Evolutionary conservation across 2,888 invertebrate species (phyloP), one percentile per base, ranked within the genome.

Genomic region (Stramonita haemastoma): DNA sequence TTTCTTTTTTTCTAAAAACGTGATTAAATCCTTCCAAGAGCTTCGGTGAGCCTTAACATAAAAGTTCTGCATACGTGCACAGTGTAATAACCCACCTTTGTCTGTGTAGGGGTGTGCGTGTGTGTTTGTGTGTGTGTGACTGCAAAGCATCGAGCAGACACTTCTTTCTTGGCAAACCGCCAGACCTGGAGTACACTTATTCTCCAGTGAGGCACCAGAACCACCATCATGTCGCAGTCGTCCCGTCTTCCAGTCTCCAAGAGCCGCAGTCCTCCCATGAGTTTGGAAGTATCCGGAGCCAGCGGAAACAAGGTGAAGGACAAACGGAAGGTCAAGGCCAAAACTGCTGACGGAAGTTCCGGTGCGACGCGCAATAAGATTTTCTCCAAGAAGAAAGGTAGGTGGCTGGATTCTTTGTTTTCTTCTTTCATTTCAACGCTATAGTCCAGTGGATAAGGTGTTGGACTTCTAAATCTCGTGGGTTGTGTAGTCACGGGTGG

Each of bases 301-400:
- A 32, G 32, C 32, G 86, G 86, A 19, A 17, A 13, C 29, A 86
- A 57, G 60, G 57, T 57, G 22, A 86, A 86, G 60, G 86, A 86
- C 32, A 86, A 29, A 60, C 60, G 29, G 66, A 86, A 56, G 60
- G 86, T 57, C 32, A 86, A 60, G 66, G 86, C 60, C 86, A 86
- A 34, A 34, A 17, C 66, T 32, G 86, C 32, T n/a, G 86, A 86
- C 32, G 34, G 86, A 19, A 8, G 86, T 60, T 29, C 86, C 19
- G 22, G 57, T 19, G 86, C 32, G 15, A 22, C 66, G n/a, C 86
- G 86, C n/a, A 66, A 34, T 29, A 86, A 86, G 60, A 13, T 86
- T 32, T 86, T 86, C 86, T 86, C 86, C 34, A 86, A 86, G 86
- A 86, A 34, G 86, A 86, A 86, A 86, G 86, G 86, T 86, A 46